Evolutionary conservation across 2,888 invertebrate genomes (phyloP).

Genomic region (Oxyteleia sp.): DNA sequence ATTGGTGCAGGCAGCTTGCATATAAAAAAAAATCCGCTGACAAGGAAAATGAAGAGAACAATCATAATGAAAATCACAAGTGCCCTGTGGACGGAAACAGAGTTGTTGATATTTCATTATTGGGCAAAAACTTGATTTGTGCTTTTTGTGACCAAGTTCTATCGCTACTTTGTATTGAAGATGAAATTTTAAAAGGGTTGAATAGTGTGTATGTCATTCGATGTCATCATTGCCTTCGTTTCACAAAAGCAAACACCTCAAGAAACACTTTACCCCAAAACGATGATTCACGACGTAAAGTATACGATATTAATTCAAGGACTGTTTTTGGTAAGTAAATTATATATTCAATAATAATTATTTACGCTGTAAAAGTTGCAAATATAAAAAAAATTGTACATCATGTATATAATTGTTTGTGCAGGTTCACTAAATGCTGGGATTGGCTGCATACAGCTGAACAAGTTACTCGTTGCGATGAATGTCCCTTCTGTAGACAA

Average conservation of each 20-base stretch:
- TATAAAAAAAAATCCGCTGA: too few species aligned
- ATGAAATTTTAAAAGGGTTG: constrained; percentile 55
- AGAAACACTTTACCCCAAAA: background rate
- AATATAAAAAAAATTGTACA: constrained; percentile 10
- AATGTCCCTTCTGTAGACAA: constrained; percentile 53
- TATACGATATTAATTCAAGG: constrained; percentile 36
- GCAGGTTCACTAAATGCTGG: constrained; percentile 56
- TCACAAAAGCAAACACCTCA: background rate
- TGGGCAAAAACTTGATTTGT: constrained; percentile 57
- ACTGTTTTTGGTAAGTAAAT: constrained; percentile 39
- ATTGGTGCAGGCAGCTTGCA: too few species aligned
- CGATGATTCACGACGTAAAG: background rate
- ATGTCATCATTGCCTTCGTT: constrained; percentile 36
- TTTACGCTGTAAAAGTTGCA: background rate
- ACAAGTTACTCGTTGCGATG: constrained; percentile 44
- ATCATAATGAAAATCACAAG: too few species aligned
- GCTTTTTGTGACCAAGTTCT: constrained; percentile 46
- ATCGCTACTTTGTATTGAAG: constrained; percentile 37
- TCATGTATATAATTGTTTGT: constrained; percentile 8
- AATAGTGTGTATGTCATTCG: constrained; percentile 49
- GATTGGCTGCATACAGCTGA: constrained; percentile 60
- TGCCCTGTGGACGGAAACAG: too few species aligned
- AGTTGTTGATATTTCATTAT: too few species aligned
- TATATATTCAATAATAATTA: constrained; percentile 12
- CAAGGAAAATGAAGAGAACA: too few species aligned